Base-by-base conservation (phyloP, 2,888 invertebrate genomes). In the Ligdia adustata region DNA sequence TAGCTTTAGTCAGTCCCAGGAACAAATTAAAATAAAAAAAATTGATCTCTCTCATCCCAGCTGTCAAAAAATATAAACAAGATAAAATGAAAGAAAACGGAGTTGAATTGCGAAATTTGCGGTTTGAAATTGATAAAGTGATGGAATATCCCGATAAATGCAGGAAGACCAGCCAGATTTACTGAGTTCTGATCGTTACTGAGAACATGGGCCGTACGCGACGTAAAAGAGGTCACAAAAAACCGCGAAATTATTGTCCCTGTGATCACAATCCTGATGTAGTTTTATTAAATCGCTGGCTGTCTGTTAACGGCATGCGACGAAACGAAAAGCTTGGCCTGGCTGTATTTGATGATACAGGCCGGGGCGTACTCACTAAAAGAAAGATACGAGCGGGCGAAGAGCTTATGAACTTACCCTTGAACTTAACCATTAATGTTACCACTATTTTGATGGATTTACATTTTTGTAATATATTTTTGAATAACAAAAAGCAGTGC, bases 281-380 rank as follows among this genome's bases (percentile, higher is more conserved):
- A 22, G 77, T 92, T 61, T 71, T 79, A 52, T 72, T 93, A 18
- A 91, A 91, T 57, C 79, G 85, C 46, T 92, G 93, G 93, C 78
- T 93, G 52, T 70, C 79, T 12, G 67, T 78, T 39, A 79, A 90
- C 52, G 91, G 91, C 35, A 92, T 94, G 90, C 76, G 77, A 29
- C 91, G 93, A 56, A 85, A 91, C 29, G 88, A 90, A 9, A 88
- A 91, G 50, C 75, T 95, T 11, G 78, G 79, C 13, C 79, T 93
- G n/a, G 89, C 91, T 4, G 65, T 89, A 44, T 96, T 95, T 75
- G 56, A 85, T 14, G 70, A 82, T 5, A 96, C 95, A 3, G 96
- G 96, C 4, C 91, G 97, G 43, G 97, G 97, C 12, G 84, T 97
- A 13, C 90, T 92, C 64, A 92, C 95, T 0, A 92, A 91, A 63